Conservation (phyloP, 1,140 invertebrate species). For the Achroia grisella region DNA sequence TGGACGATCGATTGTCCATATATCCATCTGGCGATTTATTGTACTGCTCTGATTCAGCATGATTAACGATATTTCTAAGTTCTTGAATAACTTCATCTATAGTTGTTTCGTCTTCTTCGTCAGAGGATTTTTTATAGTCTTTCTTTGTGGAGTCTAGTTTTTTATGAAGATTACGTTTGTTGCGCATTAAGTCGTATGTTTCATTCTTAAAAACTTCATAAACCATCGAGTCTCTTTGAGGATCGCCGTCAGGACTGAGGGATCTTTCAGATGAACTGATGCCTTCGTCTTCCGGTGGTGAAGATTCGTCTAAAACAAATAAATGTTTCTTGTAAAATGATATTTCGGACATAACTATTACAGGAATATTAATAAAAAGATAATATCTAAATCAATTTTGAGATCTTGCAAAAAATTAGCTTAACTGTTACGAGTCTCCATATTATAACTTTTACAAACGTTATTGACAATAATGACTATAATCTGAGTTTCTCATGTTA, state of each 20-base stretch:
- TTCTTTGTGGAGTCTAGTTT: slow-evolving; percentile 54
- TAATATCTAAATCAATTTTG: no score
- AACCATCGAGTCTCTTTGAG: slow-evolving; percentile 75
- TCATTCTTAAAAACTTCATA: slow-evolving; percentile 79
- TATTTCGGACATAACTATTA: no score
- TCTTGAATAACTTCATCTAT: slow-evolving; percentile 92
- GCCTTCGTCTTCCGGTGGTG: slow-evolving; percentile 88
- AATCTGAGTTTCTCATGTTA: no score
- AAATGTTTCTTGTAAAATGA: no score
- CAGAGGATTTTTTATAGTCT: slow-evolving; percentile 64
- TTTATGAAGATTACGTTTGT: slow-evolving; percentile 54
- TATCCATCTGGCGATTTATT: slow-evolving; percentile 62
- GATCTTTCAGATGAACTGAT: slow-evolving; percentile 89
- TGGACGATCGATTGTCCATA: slow-evolving; percentile 58
- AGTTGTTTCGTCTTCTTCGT: slow-evolving; percentile 86
- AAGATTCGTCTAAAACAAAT: slow-evolving; percentile 74
- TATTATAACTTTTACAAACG: no score
- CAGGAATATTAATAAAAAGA: no score
- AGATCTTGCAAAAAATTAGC: no score
- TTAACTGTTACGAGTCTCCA: no score
- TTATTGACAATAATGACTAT: no score
- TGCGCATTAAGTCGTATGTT: slow-evolving; percentile 71
- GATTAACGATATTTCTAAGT: slow-evolving; percentile 87
- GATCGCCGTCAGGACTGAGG: slow-evolving; percentile 78
- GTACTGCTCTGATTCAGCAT: slow-evolving; percentile 84